Percentiles rank a stretch among this genome's conserved stretches.
These are phyloP conservation scores for Dorcus hopei DNA, from an alignment of 2,888 invertebrate species.

Conservation along the genomic window DNA sequence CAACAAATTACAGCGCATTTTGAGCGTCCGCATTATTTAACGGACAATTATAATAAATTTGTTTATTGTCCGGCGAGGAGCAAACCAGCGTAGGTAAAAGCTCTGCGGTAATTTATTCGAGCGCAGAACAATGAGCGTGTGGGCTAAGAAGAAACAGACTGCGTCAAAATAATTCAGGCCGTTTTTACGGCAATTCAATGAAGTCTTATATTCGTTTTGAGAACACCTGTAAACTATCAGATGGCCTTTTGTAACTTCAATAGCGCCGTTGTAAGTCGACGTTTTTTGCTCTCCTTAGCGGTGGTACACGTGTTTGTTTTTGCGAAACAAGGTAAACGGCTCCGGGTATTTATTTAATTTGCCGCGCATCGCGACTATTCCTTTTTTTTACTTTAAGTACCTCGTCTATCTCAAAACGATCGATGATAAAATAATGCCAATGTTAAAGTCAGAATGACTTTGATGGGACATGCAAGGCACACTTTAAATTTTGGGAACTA, in stretches of 20 bases:
- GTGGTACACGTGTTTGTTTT: conserved; percentile 18
- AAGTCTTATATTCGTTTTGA: conserved; percentile 29
- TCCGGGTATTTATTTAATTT: conserved; percentile 10
- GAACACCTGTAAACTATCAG: conserved; percentile 29
- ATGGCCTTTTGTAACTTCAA: conserved; percentile 27
- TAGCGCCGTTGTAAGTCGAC: conserved; percentile 20
- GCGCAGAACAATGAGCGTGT: conserved; percentile 27
- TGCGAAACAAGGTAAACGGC: conserved; percentile 16
- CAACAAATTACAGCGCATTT: neutral
- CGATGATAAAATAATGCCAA: too few species aligned
- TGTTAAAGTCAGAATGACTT: too few species aligned
- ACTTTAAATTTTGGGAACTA: too few species aligned
- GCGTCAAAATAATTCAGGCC: conserved; percentile 29
- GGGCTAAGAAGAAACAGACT: conserved; percentile 23
- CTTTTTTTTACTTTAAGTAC: neutral
- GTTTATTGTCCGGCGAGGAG: conserved; percentile 17
- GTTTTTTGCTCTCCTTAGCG: conserved; percentile 12
- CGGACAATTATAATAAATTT: conserved; percentile 22
- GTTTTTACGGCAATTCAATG: conserved; percentile 29
- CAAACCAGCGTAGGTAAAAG: conserved; percentile 13
- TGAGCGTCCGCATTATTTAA: conserved; percentile 15
- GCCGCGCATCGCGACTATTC: neutral
- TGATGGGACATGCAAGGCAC: too few species aligned
- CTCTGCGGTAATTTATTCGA: conserved; percentile 23
- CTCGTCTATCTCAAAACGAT: too few species aligned